phyloP scores from a whole-genome alignment of 2,797 vertebrate species.

The Macroramphosus scolopax region DNA sequence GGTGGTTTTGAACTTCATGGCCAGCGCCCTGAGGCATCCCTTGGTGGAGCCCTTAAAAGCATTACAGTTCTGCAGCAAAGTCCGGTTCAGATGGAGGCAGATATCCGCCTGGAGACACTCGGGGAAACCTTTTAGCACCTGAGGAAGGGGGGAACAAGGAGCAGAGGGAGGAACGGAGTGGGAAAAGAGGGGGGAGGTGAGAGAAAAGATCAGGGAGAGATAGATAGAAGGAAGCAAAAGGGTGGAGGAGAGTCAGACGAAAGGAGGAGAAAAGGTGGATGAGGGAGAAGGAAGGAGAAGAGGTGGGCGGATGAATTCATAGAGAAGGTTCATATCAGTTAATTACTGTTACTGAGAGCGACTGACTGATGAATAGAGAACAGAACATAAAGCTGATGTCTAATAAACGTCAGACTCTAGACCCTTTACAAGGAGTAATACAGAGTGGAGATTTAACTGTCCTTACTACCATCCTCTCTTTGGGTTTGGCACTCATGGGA shows the following conservation, averaged over 20 bases:
- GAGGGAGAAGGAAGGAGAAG: background rate
- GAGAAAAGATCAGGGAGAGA: background rate
- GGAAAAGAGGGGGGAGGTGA: background rate
- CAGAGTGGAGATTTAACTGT: too few species aligned
- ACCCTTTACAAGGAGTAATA: slow-evolving; percentile 4
- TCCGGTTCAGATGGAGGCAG: slow-evolving; percentile 96
- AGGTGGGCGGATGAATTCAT: slow-evolving; percentile 11
- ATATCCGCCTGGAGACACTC: slow-evolving; percentile 98
- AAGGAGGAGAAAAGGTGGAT: background rate
- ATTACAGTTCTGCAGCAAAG: slow-evolving; percentile 90
- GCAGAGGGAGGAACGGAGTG: background rate
- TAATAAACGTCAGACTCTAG: slow-evolving; percentile 28
- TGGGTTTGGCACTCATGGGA: too few species aligned
- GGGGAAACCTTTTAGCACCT: slow-evolving; percentile 97
- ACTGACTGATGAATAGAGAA: background rate
- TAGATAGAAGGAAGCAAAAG: too few species aligned
- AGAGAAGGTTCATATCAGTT: slow-evolving; percentile 20
- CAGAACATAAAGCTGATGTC: slow-evolving; percentile 17
- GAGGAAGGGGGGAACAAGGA: background rate
- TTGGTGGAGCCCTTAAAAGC: slow-evolving; percentile 94
- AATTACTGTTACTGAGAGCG: slow-evolving; percentile 2
- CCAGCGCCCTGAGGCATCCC: slow-evolving; percentile 92
- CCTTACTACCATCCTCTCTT: too few species aligned
- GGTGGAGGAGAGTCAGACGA: too few species aligned
- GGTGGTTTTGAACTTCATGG: slow-evolving; percentile 94